Conservation (phyloP, 2,888 invertebrate species). For the Polyommatus iphigenia region DNA sequence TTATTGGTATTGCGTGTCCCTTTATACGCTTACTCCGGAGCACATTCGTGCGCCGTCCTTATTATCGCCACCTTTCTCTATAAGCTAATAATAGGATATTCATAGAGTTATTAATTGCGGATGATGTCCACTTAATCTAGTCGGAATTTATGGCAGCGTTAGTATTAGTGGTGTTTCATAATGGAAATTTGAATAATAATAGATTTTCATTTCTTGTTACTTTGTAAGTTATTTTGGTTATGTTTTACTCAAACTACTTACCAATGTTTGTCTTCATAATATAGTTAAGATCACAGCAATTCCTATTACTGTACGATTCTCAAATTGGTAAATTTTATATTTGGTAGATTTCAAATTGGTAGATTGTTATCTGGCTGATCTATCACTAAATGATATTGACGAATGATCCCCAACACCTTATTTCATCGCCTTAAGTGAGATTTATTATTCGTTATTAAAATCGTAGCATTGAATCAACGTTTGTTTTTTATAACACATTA, state of each 20-base stretch:
- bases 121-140: constrained; percentile 13
- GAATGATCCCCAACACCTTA: background rate
- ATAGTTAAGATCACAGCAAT: too few relatives aligned
- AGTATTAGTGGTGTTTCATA: background rate
- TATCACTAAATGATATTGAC: background rate
- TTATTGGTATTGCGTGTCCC: constrained; percentile 73
- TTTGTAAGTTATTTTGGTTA: background rate
- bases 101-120: constrained; percentile 52
- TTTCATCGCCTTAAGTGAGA: background rate
- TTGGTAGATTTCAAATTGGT: too few relatives aligned
- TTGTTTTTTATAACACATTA: constrained; percentile 27
- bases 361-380: background rate
- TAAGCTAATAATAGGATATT: constrained; percentile 58
- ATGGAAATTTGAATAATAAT: constrained; percentile 1
- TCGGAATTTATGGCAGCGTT: constrained; percentile 11
- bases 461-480: background rate
- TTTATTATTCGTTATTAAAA: constrained; percentile 8
- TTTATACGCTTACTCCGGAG: constrained; percentile 56
- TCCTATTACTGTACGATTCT: too few relatives aligned
- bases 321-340: too few relatives aligned
- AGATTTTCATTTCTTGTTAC: background rate
- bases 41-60: constrained; percentile 65
- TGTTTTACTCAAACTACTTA: too few relatives aligned
- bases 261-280: too few relatives aligned
- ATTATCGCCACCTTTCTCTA: constrained; percentile 62